Base-by-base conservation (phyloP, 2,888 invertebrate species). In the Chorisops tibialis region DNA sequence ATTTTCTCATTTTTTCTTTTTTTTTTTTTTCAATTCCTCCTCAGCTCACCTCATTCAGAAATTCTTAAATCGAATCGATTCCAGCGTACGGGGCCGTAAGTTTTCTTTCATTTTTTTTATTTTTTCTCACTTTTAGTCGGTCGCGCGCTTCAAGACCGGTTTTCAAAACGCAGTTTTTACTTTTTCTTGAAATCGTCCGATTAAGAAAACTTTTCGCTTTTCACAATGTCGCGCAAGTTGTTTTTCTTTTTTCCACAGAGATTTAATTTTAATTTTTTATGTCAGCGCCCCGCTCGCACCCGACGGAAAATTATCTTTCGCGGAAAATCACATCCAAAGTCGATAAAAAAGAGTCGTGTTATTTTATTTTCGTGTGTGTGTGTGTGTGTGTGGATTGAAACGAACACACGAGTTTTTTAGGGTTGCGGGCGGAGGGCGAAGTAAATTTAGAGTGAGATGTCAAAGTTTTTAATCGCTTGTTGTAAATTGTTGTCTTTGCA, bases 321-420 rank as follows among this genome's bases (percentile, higher is more conserved):
- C 63, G 63, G 59, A 63, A 65, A 65, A 65, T 65, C 63, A 65
- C 65, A 59, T n/a, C 63, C 61, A 64, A 59, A 61, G 65, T 65
- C 65, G 65, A 65, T 65, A 65, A 65, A 65, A 65, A 63, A 47
- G 48, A 59, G 59, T 43, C 54, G 54, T 54, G 37, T 11, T 38
- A 30, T 35, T 43, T 43, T 56, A 35, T 56, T 43, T 43, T 43
- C 43, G 35, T 30, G 30, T 30, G 30, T 30, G 2, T 30, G 30
- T 30, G 24, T 24, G 24, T 24, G 24, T 24, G 24, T 24, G 4
- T 24, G 30, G 9, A 30, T 30, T 5, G 9, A 30, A 2, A 9
- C 30, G 30, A 5, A 30, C 30, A 30, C 30, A 30, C 30, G 30
- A 1, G 3, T 30, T 7, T n/a, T n/a, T n/a, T n/a, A n/a, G n/a